Evolutionary conservation across 2,888 invertebrate genomes (phyloP).

Genomic region (Cephus nigrinus): DNA sequence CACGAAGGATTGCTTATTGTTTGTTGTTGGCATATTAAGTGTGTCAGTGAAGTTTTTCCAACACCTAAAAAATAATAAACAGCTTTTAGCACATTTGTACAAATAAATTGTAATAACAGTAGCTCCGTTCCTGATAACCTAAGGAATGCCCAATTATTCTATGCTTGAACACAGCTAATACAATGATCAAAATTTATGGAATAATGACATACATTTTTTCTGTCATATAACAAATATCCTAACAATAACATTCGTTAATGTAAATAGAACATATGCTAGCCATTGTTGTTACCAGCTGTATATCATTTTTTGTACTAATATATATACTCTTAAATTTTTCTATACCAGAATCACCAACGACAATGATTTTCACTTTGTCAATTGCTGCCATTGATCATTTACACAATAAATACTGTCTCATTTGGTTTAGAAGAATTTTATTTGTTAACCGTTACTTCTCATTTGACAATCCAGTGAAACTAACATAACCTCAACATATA

Average conservation of each 20-base stretch:
- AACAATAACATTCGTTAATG: not conserved
- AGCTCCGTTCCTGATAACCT: not conserved
- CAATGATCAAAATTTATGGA: not conserved
- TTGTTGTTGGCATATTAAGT: slow-evolving; percentile 89
- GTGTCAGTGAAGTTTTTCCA: slow-evolving; percentile 95
- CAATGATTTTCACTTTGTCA: slow-evolving; percentile 90
- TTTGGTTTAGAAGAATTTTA: not conserved
- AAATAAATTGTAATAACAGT: not conserved
- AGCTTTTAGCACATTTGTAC: slow-evolving; percentile 7
- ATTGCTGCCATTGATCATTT: slow-evolving; percentile 78
- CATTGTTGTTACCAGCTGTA: not conserved
- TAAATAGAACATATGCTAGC: not conserved
- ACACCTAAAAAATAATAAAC: slow-evolving; percentile 76
- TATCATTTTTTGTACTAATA: not conserved
- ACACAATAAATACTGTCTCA: slow-evolving; percentile 12
- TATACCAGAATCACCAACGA: slow-evolving; percentile 91
- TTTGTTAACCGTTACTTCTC: not conserved
- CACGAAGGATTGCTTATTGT: slow-evolving; percentile 88
- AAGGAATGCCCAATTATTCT: not conserved
- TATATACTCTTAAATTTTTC: slow-evolving; percentile 16
- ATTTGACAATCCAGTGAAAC: slow-evolving; percentile 3
- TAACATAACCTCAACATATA: slow-evolving; percentile 9
- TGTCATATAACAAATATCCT: not conserved
- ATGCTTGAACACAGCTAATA: too few species aligned
- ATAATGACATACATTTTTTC: not conserved